Conservation (phyloP, 2,888 invertebrate genomes). For the Hydrotaea cyrtoneurina region DNA sequence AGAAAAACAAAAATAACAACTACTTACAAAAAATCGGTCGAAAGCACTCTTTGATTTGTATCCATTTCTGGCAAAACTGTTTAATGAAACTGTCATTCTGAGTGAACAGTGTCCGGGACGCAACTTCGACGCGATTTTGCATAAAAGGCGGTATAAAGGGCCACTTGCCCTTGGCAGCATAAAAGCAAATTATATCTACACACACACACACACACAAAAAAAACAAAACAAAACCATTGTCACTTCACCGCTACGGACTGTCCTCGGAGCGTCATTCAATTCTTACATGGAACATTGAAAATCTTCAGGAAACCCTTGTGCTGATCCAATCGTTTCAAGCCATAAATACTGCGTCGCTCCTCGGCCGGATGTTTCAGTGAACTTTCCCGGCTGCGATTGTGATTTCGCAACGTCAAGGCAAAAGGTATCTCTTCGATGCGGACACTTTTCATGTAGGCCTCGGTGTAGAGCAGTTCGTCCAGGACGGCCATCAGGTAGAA, state of each 20-base stretch:
- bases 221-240: not conserved
- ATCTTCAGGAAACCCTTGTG: constrained; percentile 77
- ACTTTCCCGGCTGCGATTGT: constrained; percentile 45
- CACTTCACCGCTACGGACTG: not conserved
- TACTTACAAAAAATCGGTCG: constrained; percentile 75
- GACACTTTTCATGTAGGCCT: constrained; percentile 73
- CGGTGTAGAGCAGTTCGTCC: constrained; percentile 66
- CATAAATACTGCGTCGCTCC: constrained; percentile 71
- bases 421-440: constrained; percentile 76
- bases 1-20: too few species aligned
- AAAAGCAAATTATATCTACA: constrained; percentile 79
- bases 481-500: constrained; percentile 70
- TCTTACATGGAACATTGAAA: constrained; percentile 79
- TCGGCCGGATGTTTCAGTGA: constrained; percentile 22
- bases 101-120: constrained; percentile 75
- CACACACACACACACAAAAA: not conserved
- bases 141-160: constrained; percentile 79
- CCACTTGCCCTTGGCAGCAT: constrained; percentile 80
- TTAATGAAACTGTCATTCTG: constrained; percentile 77
- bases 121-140: constrained; percentile 77
- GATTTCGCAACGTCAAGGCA: constrained; percentile 42
- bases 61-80: constrained; percentile 78
- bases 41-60: constrained; percentile 78
- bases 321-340: constrained; percentile 74
- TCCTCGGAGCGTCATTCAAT: not conserved